Percentiles rank a stretch among this genome's conserved stretches.
Evolutionary conservation across 2,888 invertebrate genomes (phyloP).

Genomic region (Ophraella communa): DNA sequence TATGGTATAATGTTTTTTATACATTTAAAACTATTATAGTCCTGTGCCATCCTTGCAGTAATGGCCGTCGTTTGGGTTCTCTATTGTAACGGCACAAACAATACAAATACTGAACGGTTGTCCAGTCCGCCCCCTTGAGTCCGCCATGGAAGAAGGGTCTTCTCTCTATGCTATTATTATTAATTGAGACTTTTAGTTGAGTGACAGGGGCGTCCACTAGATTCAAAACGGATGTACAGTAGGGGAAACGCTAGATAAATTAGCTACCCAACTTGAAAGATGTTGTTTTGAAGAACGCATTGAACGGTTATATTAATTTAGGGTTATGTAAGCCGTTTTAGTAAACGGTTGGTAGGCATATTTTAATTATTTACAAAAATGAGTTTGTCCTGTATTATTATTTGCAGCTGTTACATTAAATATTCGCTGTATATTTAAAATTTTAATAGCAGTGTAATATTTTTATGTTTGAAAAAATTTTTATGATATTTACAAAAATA

Average conservation of each 20-base stretch:
- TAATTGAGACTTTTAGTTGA: conserved; percentile 49
- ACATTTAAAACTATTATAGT: neutral
- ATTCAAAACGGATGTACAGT: neutral
- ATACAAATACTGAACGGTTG: conserved; percentile 51
- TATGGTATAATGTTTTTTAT: no score
- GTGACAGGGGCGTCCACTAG: conserved; percentile 27
- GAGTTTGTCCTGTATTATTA: no score
- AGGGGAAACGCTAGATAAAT: neutral
- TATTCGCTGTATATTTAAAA: no score
- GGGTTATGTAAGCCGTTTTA: neutral
- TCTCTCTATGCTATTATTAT: conserved; percentile 46
- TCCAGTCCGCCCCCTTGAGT: conserved; percentile 48
- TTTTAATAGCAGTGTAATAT: no score
- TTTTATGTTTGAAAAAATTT: no score
- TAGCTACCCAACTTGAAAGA: neutral
- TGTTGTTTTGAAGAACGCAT: neutral
- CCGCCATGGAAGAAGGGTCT: conserved; percentile 45
- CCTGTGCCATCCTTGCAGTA: neutral
- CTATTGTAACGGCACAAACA: conserved; percentile 38
- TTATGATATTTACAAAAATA: no score
- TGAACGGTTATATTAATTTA: neutral
- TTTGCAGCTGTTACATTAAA: no score
- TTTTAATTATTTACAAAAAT: neutral
- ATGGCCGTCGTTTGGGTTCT: conserved; percentile 18
- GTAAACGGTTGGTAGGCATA: neutral